Percentiles rank a stretch among this genome's conserved stretches.
These are phyloP conservation scores for Phytoseiulus persimilis DNA, from an alignment of 2,888 invertebrate genomes.

Conservation along the genomic window DNA sequence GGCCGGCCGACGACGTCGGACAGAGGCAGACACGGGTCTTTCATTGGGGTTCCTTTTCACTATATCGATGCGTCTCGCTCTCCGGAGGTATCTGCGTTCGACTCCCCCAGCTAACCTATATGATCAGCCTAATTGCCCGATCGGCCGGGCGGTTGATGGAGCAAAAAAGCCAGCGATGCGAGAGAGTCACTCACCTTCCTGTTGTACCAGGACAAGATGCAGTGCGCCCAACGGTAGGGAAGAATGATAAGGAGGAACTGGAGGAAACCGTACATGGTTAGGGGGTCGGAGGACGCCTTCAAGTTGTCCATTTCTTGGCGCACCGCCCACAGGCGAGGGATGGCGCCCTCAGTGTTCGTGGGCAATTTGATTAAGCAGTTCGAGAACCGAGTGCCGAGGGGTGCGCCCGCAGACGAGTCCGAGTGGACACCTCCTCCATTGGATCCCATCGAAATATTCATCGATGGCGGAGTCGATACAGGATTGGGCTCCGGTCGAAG, in stretches of 20 bases:
- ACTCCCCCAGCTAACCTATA: background rate
- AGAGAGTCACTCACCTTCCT: conserved; percentile 17
- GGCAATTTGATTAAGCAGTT: conserved; percentile 49
- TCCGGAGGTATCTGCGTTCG: background rate
- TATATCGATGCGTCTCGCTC: background rate
- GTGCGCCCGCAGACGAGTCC: conserved; percentile 41
- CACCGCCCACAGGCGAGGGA: conserved; percentile 57
- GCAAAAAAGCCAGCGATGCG: too few relatives aligned
- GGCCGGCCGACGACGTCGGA: background rate
- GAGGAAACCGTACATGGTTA: conserved; percentile 53
- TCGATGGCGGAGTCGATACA: conserved; percentile 44
- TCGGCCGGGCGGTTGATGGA: background rate
- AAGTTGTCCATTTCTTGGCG: conserved; percentile 54
- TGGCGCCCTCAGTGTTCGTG: conserved; percentile 56
- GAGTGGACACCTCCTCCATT: conserved; percentile 50
- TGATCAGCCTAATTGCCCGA: background rate
- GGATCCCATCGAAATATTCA: conserved; percentile 48
- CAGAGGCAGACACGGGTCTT: background rate
- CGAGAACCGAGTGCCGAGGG: conserved; percentile 42
- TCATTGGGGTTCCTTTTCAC: background rate
- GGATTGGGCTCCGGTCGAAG: conserved; percentile 48
- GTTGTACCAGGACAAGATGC: conserved; percentile 40
- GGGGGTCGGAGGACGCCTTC: conserved; percentile 54
- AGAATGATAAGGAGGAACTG: conserved; percentile 52
- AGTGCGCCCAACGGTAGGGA: conserved; percentile 48